Percentiles rank a stretch among this genome's conserved stretches.
Evolutionary conservation across 2,888 invertebrate species (phyloP).

Genomic region (Drosophila birchii): DNA sequence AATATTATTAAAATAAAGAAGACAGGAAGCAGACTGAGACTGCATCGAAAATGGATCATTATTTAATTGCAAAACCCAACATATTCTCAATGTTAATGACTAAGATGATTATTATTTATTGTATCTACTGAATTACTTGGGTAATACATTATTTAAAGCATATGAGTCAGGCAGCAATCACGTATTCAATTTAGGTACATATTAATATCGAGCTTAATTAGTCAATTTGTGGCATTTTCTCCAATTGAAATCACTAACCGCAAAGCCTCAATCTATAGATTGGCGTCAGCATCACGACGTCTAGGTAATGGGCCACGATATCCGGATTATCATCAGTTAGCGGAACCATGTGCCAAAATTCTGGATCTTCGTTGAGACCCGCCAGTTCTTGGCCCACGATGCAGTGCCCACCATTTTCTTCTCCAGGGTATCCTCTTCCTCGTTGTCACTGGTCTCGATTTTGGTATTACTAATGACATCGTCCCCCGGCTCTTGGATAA

Average conservation of each 20-base stretch:
- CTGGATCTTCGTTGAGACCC: not conserved
- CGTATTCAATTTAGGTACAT: conserved; percentile 6
- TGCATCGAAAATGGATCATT: not conserved
- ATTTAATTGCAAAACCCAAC: not conserved
- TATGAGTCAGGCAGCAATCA: conserved; percentile 16
- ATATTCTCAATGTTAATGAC: not conserved
- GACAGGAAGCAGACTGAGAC: too few relatives aligned
- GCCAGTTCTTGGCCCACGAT: conserved; percentile 11
- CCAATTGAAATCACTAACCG: conserved; percentile 36
- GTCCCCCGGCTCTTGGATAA: not conserved
- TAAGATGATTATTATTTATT: not conserved
- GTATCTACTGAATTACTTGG: not conserved
- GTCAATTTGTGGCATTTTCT: conserved; percentile 1
- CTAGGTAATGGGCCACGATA: not conserved
- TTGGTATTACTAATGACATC: conserved; percentile 1
- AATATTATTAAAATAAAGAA: not conserved
- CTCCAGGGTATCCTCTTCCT: not conserved
- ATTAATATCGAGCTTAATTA: conserved; percentile 1
- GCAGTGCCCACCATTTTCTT: conserved; percentile 13
- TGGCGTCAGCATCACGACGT: not conserved
- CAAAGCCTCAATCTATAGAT: conserved; percentile 4
- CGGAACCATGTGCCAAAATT: conserved; percentile 14
- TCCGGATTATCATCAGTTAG: not conserved
- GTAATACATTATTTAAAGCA: not conserved
- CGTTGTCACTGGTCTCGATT: not conserved